A percentile compares a stretch with the other conserved stretches of the same genome.
Conservation (phyloP, 2,888 invertebrate genomes). For the Cacoxenus indagator region DNA sequence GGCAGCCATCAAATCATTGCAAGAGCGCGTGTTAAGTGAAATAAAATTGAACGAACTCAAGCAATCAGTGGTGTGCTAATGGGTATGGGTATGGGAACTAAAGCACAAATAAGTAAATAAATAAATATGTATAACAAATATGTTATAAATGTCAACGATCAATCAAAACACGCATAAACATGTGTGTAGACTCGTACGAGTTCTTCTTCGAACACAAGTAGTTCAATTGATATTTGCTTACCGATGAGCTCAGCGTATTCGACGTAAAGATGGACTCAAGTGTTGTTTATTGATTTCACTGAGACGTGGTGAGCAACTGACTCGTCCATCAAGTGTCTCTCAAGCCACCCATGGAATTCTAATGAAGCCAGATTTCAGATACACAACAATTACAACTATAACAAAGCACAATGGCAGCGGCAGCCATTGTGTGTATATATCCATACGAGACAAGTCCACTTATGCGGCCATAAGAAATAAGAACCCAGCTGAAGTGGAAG, state of each 20-base stretch:
- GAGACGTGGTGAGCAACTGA: constrained; percentile 21
- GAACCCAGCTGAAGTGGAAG: constrained; percentile 46
- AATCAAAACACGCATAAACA: constrained; percentile 60
- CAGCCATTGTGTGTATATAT: constrained; percentile 43
- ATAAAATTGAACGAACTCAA: neutral
- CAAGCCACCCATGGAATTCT: constrained; percentile 44
- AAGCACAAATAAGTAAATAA: constrained; percentile 37
- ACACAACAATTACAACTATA: neutral
- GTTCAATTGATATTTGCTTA: constrained; percentile 35
- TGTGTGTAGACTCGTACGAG: constrained; percentile 25
- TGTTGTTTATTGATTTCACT: constrained; percentile 43
- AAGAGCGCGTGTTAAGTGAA: constrained; percentile 1
- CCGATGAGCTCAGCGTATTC: neutral
- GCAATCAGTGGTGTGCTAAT: constrained; percentile 44
- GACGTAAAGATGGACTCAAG: constrained; percentile 37
- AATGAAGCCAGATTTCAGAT: constrained; percentile 49
- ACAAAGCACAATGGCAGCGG: constrained; percentile 37
- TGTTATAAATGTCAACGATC: constrained; percentile 68
- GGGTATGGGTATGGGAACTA: constrained; percentile 39
- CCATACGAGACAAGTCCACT: constrained; percentile 57
- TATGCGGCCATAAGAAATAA: constrained; percentile 55
- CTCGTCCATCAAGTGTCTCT: constrained; percentile 12
- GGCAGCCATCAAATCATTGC: constrained; percentile 39
- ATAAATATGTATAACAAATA: constrained; percentile 45
- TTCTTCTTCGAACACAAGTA: constrained; percentile 4